Conservation (phyloP, 2,797 vertebrate genomes). For the Mus caroli region DNA sequence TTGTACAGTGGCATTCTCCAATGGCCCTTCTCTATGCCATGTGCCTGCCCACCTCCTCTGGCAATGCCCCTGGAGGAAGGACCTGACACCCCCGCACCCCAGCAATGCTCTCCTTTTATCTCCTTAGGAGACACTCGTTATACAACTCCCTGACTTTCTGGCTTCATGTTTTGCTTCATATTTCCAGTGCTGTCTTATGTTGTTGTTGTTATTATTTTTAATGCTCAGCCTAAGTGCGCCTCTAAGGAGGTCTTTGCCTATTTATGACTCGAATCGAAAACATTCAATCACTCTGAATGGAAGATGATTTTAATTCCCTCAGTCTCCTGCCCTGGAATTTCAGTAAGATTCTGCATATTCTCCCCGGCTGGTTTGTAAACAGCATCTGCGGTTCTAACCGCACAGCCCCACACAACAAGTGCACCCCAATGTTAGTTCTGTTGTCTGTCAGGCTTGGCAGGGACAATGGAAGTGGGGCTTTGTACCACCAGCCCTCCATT, state of each 20-base stretch:
- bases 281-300: neutral
- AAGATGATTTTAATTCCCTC: neutral
- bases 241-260: slow-evolving; percentile 53
- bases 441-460: slow-evolving; percentile 25
- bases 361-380: neutral
- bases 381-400: neutral
- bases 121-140: neutral
- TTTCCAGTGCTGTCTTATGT: slow-evolving; percentile 44
- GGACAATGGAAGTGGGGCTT: neutral
- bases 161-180: slow-evolving; percentile 51
- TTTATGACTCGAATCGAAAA: slow-evolving; percentile 36
- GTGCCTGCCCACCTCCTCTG: neutral
- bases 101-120: neutral
- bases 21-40: neutral
- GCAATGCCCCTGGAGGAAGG: neutral
- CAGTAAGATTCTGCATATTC: neutral
- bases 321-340: neutral
- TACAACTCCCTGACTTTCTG: neutral
- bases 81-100: neutral
- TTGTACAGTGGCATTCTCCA: neutral
- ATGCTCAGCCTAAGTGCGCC: slow-evolving; percentile 37
- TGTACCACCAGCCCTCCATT: neutral
- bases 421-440: neutral
- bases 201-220: slow-evolving; percentile 50
- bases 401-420: neutral